Base-by-base conservation (phyloP, 2,113 vertebrate species). In the Myotis lucifugus region DNA sequence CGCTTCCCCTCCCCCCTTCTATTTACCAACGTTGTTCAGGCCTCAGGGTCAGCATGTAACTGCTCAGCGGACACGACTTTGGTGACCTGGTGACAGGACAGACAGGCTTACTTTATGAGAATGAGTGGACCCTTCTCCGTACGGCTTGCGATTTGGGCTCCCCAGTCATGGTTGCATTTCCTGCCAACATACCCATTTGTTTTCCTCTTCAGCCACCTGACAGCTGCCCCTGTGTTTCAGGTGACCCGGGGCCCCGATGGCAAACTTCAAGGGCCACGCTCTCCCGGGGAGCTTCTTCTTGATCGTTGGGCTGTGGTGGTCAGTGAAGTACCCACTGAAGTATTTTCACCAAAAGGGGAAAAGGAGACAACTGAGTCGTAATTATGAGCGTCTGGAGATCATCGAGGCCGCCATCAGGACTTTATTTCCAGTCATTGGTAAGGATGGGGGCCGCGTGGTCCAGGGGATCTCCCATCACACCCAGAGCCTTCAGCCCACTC, bases 201-300 rank as follows among this genome's bases (percentile, higher is more conserved):
- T 64, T 21, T 76, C 66, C 25, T 72, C n/a, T n/a, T 50, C 19
- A 59, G 72, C 56, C 73, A 85, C 42, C 81, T 96, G 52, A 96
- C 27, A 83, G n/a, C 19, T 61, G 10, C 74, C 32, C 1, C 50
- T 6, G 48, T 87, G 72, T 74, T 79, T 76, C 23, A 97, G 95
- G 90, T 50, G 25, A 42, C 74, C 40, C 56, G 13, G n/a, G 32
- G 69, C 64, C 6, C 97, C 82, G 29, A 99, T 99, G 99, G 99
- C 99, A 0, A 99, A 99, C 98, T 99, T 99, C 95, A 99, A 99
- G 97, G 99, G 99, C 67, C 99, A 99, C 0, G 99, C 99, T 0
- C 98, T 99, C 64, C 99, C 99, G 0, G 99, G 99, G 67, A 98
- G 98, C 10, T 99, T 99, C 96, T 99, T 99, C 97, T 88, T 99